Evolutionary conservation across 1,140 invertebrate genomes (phyloP), one percentile per base, ranked within the genome.

Genomic region (Stenopsyche tienmushanensis): DNA sequence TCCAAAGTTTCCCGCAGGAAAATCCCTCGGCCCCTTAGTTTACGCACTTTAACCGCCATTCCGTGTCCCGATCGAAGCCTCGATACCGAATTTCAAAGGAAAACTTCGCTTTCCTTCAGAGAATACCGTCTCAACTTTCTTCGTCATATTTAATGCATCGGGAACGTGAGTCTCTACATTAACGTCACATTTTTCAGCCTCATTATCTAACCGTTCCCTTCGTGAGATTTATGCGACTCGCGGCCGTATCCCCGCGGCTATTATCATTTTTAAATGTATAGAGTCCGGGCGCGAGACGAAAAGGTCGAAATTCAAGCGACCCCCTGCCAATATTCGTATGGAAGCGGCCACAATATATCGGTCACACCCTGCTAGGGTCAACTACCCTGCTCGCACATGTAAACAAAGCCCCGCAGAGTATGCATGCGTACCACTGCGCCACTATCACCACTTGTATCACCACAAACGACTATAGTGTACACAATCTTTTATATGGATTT

Each of bases 1-100:
- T 41, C 53, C 34, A 41, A 57, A 39, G n/a, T 57, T 57, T 57
- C 53, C 53, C 53, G 53, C 53, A 57, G 53, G 50, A 53, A 29
- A 53, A 29, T 53, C 50, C 50, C 50, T 23, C 13, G 23, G 23
- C 20, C 23, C 50, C 20, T 25, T 29, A 42, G 26, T 57, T 57
- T 57, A 17, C 25, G 53, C 53, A 57, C n/a, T 57, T 57, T 57
- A 57, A 57, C 53, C 53, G 53, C 53, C 50, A 23, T 23, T 53
- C 25, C 50, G 50, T 53, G 50, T 53, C 24, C 23, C 53, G 53
- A 57, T 57, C 53, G 25, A 57, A 42, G 25, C 21, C 29, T 41
- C 29, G 53, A 57, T 57, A 57, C 53, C 20, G 25, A 20, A 39
- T 39, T 57, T 42, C 15, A 57, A 57, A 41, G 53, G 53, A 25